These are phyloP conservation scores for Aplocera efformata DNA, from an alignment of 2,888 invertebrate species.

Conservation along the genomic window DNA sequence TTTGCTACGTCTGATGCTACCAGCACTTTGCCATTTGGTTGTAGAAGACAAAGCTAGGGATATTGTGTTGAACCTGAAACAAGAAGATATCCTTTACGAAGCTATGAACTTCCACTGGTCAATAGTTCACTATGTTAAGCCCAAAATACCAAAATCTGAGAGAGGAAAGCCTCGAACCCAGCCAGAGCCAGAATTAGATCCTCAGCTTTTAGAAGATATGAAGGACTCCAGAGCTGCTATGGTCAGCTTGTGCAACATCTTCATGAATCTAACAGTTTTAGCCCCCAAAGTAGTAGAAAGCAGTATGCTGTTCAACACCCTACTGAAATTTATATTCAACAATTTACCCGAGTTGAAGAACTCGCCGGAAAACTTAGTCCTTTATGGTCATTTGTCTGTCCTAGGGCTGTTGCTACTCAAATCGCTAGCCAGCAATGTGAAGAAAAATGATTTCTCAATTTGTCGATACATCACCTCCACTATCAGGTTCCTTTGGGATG, in stretches of 20 bases:
- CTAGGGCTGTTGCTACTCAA: slow-evolving; percentile 90
- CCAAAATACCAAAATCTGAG: slow-evolving; percentile 89
- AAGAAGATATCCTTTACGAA: slow-evolving; percentile 90
- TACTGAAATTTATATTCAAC: slow-evolving; percentile 92
- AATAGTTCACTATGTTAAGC: slow-evolving; percentile 91
- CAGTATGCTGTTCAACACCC: slow-evolving; percentile 86
- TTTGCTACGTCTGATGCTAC: slow-evolving; percentile 89
- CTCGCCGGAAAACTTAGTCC: slow-evolving; percentile 89
- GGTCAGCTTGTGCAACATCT: slow-evolving; percentile 93
- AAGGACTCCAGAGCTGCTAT: slow-evolving; percentile 91
- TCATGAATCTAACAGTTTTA: slow-evolving; percentile 95
- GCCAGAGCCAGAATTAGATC: slow-evolving; percentile 87
- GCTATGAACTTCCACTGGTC: slow-evolving; percentile 92
- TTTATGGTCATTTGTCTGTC: slow-evolving; percentile 92
- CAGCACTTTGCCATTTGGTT: slow-evolving; percentile 93
- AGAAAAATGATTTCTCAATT: slow-evolving; percentile 93
- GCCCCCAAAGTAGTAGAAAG: slow-evolving; percentile 92
- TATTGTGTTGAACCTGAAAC: slow-evolving; percentile 87
- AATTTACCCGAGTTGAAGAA: slow-evolving; percentile 92
- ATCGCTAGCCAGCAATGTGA: slow-evolving; percentile 89
- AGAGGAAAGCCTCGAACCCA: slow-evolving; percentile 87
- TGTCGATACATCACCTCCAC: slow-evolving; percentile 94
- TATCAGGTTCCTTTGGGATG: slow-evolving; percentile 95
- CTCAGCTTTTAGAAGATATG: slow-evolving; percentile 89
- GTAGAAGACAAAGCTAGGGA: slow-evolving; percentile 94